Percentiles rank a stretch among this genome's conserved stretches.
These are phyloP conservation scores for Clavelina lepadiformis DNA, from an alignment of 23 tunicate species.

Conservation along the genomic window DNA sequence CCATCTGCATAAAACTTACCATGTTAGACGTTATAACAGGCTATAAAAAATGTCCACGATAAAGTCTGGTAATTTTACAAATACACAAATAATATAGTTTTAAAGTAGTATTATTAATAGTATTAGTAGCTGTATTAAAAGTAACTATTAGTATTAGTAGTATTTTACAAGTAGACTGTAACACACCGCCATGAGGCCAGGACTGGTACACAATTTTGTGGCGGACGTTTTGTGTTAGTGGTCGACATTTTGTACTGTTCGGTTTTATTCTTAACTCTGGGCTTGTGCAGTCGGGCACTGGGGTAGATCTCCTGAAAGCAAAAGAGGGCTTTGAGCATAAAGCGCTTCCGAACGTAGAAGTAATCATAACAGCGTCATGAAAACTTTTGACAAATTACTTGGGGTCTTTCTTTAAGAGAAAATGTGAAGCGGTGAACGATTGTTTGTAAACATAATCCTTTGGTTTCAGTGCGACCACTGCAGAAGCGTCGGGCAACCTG, in stretches of 20 bases:
- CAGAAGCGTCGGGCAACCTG: constrained; percentile 15
- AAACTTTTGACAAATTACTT: no score
- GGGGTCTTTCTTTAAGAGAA: constrained; percentile 76
- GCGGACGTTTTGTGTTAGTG: constrained; percentile 38
- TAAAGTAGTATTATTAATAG: no score
- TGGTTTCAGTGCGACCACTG: constrained; percentile 14
- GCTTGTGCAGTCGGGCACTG: constrained; percentile 44
- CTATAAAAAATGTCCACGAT: background rate
- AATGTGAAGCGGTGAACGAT: constrained; percentile 61
- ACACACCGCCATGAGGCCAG: constrained; percentile 46
- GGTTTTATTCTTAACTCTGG: constrained; percentile 81
- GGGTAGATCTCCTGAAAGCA: constrained; percentile 33
- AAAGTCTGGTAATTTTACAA: no score
- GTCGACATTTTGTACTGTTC: constrained; percentile 83
- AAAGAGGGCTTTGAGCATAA: background rate
- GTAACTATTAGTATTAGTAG: no score
- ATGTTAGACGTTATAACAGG: background rate
- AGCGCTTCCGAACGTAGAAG: background rate
- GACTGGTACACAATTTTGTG: constrained; percentile 25
- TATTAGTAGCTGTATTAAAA: no score
- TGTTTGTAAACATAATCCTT: constrained; percentile 79
- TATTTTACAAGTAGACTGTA: no score
- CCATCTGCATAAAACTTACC: constrained; percentile 17
- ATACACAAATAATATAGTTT: no score
- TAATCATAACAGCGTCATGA: no score